Evolutionary conservation across 1,140 invertebrate genomes (phyloP).

Genomic region (Drosophila miranda): DNA sequence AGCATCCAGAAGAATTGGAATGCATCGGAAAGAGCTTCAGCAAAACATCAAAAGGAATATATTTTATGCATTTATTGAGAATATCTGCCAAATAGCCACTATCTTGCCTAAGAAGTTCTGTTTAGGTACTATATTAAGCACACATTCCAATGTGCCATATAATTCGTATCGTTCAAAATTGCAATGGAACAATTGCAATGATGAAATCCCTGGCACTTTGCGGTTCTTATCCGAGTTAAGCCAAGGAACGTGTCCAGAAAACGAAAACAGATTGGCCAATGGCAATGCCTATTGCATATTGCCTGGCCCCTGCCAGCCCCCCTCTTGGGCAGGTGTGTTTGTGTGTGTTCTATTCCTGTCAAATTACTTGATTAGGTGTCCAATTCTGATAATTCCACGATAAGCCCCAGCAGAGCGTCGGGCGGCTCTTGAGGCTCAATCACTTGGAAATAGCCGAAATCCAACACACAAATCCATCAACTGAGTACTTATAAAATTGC

Average conservation of each 20-base stretch:
- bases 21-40: slow-evolving; percentile 7
- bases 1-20: slow-evolving; percentile 8
- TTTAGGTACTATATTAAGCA: slow-evolving; percentile 6
- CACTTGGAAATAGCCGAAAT: too few relatives aligned
- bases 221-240: too few relatives aligned
- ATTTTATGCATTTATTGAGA: background rate
- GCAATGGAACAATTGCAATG: slow-evolving; percentile 13
- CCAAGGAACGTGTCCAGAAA: too few relatives aligned
- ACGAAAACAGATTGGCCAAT: slow-evolving; percentile 15
- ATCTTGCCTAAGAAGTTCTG: slow-evolving; percentile 17
- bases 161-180: slow-evolving; percentile 15
- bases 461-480: slow-evolving; percentile 45
- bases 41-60: background rate
- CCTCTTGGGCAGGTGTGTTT: background rate
- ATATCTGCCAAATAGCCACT: slow-evolving; percentile 18
- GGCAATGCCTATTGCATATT: too few relatives aligned
- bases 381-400: slow-evolving; percentile 45
- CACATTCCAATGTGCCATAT: slow-evolving; percentile 12
- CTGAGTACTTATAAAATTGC: slow-evolving; percentile 52
- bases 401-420: slow-evolving; percentile 28
- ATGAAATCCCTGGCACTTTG: slow-evolving; percentile 48
- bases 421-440: too few relatives aligned
- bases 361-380: slow-evolving; percentile 54
- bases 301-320: background rate
- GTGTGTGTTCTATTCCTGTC: slow-evolving; percentile 20